Conservation (phyloP, 2,888 invertebrate species). For the Aplocera efformata region DNA sequence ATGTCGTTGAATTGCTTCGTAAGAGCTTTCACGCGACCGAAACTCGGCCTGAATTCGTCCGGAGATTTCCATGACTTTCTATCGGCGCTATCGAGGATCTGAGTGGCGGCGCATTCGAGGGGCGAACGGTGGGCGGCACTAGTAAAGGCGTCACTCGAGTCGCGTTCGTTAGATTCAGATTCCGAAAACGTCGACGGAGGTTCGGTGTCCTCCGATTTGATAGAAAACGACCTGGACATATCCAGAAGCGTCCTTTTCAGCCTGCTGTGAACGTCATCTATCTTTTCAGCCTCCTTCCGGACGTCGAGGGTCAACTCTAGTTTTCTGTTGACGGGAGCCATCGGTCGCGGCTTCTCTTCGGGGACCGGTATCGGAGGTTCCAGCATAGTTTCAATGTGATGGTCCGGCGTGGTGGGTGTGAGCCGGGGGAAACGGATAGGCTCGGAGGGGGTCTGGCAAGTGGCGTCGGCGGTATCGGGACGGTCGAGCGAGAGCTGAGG, state of each 20-base stretch:
- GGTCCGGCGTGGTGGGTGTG: slow-evolving; percentile 17
- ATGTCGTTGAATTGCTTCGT: slow-evolving; percentile 84
- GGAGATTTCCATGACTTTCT: slow-evolving; percentile 85
- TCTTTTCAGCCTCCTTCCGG: slow-evolving; percentile 46
- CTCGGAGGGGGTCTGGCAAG: slow-evolving; percentile 57
- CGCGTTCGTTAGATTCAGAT: slow-evolving; percentile 57
- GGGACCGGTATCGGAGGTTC: slow-evolving; percentile 31
- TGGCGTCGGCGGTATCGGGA: slow-evolving; percentile 59
- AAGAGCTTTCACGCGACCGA: slow-evolving; percentile 85
- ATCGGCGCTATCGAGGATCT: slow-evolving; percentile 59
- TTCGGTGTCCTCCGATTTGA: slow-evolving; percentile 64
- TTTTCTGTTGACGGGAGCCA: slow-evolving; percentile 34
- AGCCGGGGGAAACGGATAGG: slow-evolving; percentile 9
- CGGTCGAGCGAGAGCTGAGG: slow-evolving; percentile 66
- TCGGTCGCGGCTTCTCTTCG: not conserved
- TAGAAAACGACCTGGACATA: slow-evolving; percentile 57
- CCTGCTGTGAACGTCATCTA: slow-evolving; percentile 55
- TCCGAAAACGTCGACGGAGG: slow-evolving; percentile 58
- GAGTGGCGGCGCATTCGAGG: slow-evolving; percentile 50
- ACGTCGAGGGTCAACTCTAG: slow-evolving; percentile 54
- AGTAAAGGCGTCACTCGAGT: slow-evolving; percentile 5
- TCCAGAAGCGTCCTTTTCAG: slow-evolving; percentile 56
- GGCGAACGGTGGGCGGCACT: slow-evolving; percentile 23
- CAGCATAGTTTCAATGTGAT: slow-evolving; percentile 8
- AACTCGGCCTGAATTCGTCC: slow-evolving; percentile 84